Conservation (phyloP, 2,113 vertebrate genomes). For the Upupa epops region DNA sequence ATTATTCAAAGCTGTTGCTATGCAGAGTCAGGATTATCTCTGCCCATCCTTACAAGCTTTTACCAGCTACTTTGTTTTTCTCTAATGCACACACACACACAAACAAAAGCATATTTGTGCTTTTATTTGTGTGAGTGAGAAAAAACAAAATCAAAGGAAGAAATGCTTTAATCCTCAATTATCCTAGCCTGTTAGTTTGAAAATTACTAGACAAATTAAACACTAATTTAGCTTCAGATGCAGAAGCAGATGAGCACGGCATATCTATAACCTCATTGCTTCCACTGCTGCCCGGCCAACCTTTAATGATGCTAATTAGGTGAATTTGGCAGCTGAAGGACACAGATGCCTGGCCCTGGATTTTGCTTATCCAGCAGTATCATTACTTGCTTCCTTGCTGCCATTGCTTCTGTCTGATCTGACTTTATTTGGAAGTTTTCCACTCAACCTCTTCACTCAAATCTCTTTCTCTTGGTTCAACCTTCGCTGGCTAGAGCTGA, state of each 20-base stretch:
- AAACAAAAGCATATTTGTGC: background rate
- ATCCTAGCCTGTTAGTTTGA: background rate
- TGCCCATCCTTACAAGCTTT: background rate
- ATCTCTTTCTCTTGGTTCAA: background rate
- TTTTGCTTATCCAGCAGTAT: background rate
- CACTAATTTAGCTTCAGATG: background rate
- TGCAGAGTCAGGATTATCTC: background rate
- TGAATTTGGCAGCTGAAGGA: slow-evolving; percentile 3
- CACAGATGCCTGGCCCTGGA: background rate
- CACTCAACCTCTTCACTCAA: background rate
- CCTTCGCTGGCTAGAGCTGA: background rate
- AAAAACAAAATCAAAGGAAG: background rate
- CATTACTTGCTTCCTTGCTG: background rate
- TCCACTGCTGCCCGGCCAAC: background rate
- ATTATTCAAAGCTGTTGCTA: too few relatives aligned
- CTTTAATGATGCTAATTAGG: background rate
- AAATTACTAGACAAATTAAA: background rate
- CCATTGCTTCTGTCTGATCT: background rate
- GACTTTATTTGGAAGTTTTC: background rate
- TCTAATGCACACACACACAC: background rate
- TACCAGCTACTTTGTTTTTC: background rate
- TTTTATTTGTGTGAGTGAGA: background rate
- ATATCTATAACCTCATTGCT: background rate
- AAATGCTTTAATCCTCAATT: background rate
- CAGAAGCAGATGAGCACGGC: background rate